Percentiles rank a stretch among this genome's conserved stretches.
phyloP scores from a whole-genome alignment of 2,113 vertebrate species.

The Porphyrio hochstetteri region DNA sequence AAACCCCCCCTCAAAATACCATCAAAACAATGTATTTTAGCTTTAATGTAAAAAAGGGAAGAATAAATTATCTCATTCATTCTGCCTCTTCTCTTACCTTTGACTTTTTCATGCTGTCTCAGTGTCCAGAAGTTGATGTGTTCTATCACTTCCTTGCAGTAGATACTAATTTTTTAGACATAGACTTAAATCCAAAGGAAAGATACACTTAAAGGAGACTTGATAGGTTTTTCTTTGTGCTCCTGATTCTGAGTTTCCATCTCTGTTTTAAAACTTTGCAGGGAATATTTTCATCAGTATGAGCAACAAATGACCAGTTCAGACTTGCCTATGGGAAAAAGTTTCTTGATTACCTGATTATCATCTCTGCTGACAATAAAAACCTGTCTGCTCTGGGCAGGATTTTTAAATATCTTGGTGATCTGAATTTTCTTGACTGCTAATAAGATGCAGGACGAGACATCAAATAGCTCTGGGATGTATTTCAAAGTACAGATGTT shows the following conservation, averaged over 20 bases:
- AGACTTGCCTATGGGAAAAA: background rate
- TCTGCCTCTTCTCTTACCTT: background rate
- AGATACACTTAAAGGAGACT: background rate
- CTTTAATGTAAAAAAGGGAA: background rate
- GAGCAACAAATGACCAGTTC: background rate
- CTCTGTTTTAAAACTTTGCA: background rate
- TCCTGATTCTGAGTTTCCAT: background rate
- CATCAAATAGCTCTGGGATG: background rate
- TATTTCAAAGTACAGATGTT: background rate
- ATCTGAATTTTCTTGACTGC: conserved; percentile 2
- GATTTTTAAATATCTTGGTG: background rate
- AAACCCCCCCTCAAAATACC: too few species aligned
- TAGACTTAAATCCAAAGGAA: background rate
- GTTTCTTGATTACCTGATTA: background rate
- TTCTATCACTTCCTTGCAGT: background rate
- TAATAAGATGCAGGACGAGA: conserved; percentile 24
- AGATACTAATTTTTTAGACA: background rate
- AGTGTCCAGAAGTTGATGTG: background rate
- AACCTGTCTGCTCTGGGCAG: background rate
- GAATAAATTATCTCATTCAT: background rate
- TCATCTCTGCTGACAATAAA: background rate
- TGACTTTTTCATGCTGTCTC: background rate
- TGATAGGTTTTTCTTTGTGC: background rate
- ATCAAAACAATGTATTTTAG: background rate
- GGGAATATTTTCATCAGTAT: background rate